Percentiles rank a stretch among this genome's conserved stretches.
Evolutionary conservation across 2,888 invertebrate genomes (phyloP).

Genomic region (Pantelozetes paolii): DNA sequence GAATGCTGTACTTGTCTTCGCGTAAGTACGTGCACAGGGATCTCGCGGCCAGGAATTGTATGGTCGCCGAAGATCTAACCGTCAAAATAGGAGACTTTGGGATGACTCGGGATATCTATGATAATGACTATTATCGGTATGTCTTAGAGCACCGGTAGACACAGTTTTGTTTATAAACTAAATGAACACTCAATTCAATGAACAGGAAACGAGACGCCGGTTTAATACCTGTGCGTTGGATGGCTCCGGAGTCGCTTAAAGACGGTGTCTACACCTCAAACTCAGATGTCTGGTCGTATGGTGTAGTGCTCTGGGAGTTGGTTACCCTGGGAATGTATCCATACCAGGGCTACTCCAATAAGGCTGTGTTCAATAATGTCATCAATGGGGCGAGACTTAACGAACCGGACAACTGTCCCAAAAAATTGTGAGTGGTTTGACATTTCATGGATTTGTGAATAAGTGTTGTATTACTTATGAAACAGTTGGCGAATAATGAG

Average conservation of each 20-base stretch:
- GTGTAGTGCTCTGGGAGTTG: constrained; percentile 98
- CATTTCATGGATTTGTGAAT: constrained; percentile 44
- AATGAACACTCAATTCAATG: too few relatives aligned
- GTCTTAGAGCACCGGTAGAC: too few relatives aligned
- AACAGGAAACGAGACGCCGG: constrained; percentile 70
- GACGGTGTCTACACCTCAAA: constrained; percentile 85
- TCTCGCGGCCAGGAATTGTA: constrained; percentile 66
- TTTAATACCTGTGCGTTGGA: constrained; percentile 84
- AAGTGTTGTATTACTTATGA: constrained; percentile 13
- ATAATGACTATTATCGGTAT: constrained; percentile 87
- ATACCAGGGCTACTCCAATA: constrained; percentile 70
- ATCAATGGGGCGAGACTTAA: constrained; percentile 74
- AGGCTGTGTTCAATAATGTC: constrained; percentile 55
- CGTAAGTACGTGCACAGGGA: constrained; percentile 58
- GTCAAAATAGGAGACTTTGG: constrained; percentile 73
- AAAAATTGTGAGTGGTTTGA: constrained; percentile 60
- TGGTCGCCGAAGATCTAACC: constrained; percentile 83
- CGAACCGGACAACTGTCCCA: constrained; percentile 90
- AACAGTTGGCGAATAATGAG: constrained; percentile 76
- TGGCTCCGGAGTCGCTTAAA: constrained; percentile 91
- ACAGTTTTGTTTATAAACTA: too few relatives aligned
- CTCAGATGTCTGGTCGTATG: constrained; percentile 62
- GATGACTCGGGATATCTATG: constrained; percentile 84
- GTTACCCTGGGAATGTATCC: constrained; percentile 95
- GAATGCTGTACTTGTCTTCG: constrained; percentile 58